These are phyloP conservation scores for Dipodomys merriami DNA, from an alignment of 2,113 vertebrate species.

Conservation along the genomic window DNA sequence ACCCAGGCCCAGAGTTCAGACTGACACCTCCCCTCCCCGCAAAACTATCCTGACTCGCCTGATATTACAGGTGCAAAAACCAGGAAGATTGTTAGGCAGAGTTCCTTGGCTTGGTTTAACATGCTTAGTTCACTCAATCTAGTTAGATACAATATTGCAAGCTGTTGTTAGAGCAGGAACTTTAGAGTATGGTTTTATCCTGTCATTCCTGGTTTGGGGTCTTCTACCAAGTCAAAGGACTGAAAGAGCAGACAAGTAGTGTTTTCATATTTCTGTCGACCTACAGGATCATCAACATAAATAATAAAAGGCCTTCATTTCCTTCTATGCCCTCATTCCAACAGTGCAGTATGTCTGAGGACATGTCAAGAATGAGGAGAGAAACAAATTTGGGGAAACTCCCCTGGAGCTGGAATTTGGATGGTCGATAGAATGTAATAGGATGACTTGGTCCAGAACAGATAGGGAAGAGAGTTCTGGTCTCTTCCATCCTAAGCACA, in stretches of 20 bases:
- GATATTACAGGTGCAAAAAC: neutral
- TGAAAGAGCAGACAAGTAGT: neutral
- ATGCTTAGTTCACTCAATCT: neutral
- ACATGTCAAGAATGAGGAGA: slow-evolving; percentile 7
- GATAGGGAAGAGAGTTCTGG: neutral
- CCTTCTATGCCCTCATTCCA: neutral
- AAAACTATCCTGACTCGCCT: neutral
- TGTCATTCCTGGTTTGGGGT: neutral
- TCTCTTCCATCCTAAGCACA: neutral
- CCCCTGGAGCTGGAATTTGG: neutral
- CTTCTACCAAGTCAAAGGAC: neutral
- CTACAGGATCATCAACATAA: neutral
- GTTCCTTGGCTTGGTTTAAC: neutral
- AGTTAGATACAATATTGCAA: neutral
- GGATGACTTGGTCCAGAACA: neutral
- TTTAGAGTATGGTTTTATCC: neutral
- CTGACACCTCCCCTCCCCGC: no score
- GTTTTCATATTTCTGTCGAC: neutral
- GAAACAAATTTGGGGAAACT: neutral
- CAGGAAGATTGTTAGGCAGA: neutral
- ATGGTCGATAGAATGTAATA: neutral
- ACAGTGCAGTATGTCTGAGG: neutral
- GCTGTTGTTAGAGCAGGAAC: neutral
- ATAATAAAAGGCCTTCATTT: neutral
- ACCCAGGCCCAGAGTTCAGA: no score